These are phyloP conservation scores for Halcyon badia DNA, from an alignment of 2,797 vertebrate species.

Conservation along the genomic window DNA sequence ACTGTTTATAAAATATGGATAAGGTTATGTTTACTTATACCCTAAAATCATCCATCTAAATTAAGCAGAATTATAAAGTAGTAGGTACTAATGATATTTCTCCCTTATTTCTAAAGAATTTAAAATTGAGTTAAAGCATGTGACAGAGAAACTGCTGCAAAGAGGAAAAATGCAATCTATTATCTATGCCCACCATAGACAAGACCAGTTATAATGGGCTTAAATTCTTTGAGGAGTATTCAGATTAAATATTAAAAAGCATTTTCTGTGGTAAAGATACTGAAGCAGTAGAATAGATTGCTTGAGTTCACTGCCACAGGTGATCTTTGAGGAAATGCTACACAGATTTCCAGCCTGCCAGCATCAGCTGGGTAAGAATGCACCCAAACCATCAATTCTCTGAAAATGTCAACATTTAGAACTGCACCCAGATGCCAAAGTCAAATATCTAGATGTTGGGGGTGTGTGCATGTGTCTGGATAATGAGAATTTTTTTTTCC, in stretches of 20 bases:
- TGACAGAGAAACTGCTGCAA: neutral
- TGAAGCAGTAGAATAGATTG: neutral
- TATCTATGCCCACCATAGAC: neutral
- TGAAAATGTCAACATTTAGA: neutral
- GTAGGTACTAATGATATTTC: neutral
- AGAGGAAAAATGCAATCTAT: neutral
- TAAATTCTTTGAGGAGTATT: neutral
- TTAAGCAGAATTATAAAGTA: neutral
- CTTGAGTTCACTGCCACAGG: fast-evolving
- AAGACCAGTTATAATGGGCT: neutral
- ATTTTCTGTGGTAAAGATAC: neutral
- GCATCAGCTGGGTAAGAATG: neutral
- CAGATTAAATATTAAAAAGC: neutral
- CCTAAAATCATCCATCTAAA: neutral
- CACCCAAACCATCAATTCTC: neutral
- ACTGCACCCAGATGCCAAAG: neutral
- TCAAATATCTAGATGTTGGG: neutral
- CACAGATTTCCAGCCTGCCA: neutral
- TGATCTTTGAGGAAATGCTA: neutral
- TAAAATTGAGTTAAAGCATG: neutral
- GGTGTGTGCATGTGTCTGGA: neutral
- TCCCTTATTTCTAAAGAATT: neutral
- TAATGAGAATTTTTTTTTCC: fast-evolving
- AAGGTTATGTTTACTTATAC: neutral
- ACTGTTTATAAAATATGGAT: neutral